phyloP scores from a whole-genome alignment of 2,797 vertebrate genomes.

The Oryzias dopingdopingensis region DNA sequence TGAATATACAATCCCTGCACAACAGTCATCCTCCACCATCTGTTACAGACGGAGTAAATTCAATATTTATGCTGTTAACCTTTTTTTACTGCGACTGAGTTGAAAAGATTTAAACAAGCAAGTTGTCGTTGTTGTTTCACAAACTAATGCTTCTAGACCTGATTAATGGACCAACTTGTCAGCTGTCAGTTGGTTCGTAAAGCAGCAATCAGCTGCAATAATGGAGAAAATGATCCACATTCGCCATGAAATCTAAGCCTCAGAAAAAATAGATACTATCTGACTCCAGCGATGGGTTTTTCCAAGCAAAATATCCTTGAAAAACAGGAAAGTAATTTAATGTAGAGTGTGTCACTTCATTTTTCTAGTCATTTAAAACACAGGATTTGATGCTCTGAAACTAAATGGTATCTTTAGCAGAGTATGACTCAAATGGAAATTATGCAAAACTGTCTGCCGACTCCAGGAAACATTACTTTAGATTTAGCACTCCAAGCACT shows the following conservation, averaged over 20 bases:
- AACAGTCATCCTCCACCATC: slow-evolving; percentile 7
- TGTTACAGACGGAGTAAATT: slow-evolving; percentile 12
- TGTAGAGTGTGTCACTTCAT: not conserved
- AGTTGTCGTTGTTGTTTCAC: slow-evolving; percentile 25
- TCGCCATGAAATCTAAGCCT: not conserved
- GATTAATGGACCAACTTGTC: slow-evolving; percentile 20
- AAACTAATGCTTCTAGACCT: slow-evolving; percentile 22
- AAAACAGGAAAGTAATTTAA: too few relatives aligned
- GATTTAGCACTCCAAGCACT: slow-evolving; percentile 1
- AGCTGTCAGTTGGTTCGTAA: slow-evolving; percentile 13
- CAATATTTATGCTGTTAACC: slow-evolving; percentile 42
- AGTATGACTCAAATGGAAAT: not conserved
- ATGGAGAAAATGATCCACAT: slow-evolving; percentile 25
- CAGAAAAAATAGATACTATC: not conserved
- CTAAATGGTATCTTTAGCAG: not conserved
- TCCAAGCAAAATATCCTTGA: too few relatives aligned
- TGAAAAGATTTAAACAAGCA: slow-evolving; percentile 39
- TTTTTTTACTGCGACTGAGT: slow-evolving; percentile 40
- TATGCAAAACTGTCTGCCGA: slow-evolving; percentile 4
- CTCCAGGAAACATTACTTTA: not conserved
- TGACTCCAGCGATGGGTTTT: too few relatives aligned
- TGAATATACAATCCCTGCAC: not conserved
- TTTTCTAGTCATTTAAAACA: not conserved
- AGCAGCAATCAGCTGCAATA: slow-evolving; percentile 26
- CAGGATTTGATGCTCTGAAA: not conserved